Base-by-base conservation (phyloP, 2,113 vertebrate genomes). In the Ovis canadensis region DNA sequence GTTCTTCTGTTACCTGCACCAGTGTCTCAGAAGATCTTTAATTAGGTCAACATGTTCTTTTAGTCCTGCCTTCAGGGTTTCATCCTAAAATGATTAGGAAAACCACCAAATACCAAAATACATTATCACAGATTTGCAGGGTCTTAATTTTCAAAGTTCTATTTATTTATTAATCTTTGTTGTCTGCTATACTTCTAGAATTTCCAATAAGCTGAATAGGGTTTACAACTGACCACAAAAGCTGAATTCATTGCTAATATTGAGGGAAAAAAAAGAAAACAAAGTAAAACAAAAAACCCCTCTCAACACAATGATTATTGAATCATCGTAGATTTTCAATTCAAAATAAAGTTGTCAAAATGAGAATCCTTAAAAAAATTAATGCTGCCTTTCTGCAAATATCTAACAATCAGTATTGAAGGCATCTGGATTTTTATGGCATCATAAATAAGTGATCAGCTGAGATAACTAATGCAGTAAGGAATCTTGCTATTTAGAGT, bases 391-490 rank as follows among this genome's bases (percentile, higher is more conserved):
- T 98, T 97, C 95, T 98, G 95, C 93, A 97, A 98, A 97, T 97
- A 97, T 89, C 80, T 97, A 97, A 94, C 88, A 98, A 98, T 99
- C 91, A 98, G 91, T 96, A 97, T 50, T 27, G 90, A 98, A 98
- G 98, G 90, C 96, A 90, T 98, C 92, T 98, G 85, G 94, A 97
- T 95, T 98, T 98, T 98, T 98, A 98, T 98, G 93, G 93, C 36
- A 7, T 93, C 97, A 98, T 98, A 98, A 99, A 98, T 98, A 98
- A 98, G 98, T 98, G 93, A 98, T 99, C 97, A 95, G 90, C 96
- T 98, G 96, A 98, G 94, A 98, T 97, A 98, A 98, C 93, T 94
- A 97, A 78, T 67, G 13, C n/a, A 98, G 60, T 92, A 94, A 97
- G 93, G 90, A 98, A 98, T 97, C 93, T 96, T 97, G 89, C 95